Conservation (phyloP, 2,888 invertebrate species). For the Copidosoma aretas region DNA sequence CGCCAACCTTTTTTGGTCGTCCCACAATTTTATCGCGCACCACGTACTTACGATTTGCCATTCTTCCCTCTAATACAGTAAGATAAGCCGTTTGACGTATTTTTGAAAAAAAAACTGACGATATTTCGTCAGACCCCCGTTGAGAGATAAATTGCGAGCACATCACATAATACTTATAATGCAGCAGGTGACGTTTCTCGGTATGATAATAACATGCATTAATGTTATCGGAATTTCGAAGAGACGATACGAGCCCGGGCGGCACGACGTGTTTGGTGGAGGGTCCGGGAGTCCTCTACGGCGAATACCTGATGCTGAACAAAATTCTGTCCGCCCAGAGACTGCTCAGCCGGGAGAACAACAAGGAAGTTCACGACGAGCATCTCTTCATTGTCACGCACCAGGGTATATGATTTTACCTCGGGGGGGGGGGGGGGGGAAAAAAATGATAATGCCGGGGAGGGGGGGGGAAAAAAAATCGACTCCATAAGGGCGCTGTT, state of each 20-base stretch:
- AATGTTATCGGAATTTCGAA: slow-evolving; percentile 44
- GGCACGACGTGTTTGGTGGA: slow-evolving; percentile 70
- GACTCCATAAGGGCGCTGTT: slow-evolving; percentile 89
- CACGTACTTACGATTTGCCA: too few species aligned
- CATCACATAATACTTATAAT: too few species aligned
- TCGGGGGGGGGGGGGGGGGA: too few species aligned
- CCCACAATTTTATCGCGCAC: too few species aligned
- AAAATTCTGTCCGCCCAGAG: slow-evolving; percentile 83
- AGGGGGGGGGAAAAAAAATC: slow-evolving; percentile 57
- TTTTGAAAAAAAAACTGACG: too few species aligned
- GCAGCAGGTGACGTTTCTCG: too few species aligned
- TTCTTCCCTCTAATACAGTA: too few species aligned
- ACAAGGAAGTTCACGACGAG: slow-evolving; percentile 89
- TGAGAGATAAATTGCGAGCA: too few species aligned
- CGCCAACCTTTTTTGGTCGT: too few species aligned
- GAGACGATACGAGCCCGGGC: slow-evolving; percentile 56
- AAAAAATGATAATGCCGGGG: not conserved
- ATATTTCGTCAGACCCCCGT: too few species aligned
- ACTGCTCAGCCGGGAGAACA: slow-evolving; percentile 75
- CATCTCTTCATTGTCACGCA: slow-evolving; percentile 97
- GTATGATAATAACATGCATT: too few species aligned
- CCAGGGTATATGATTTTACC: slow-evolving; percentile 74
- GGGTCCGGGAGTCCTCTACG: slow-evolving; percentile 84
- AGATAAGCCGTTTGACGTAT: too few species aligned
- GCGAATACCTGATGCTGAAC: slow-evolving; percentile 90